These are phyloP conservation scores for Umimayanthus kanabou DNA, from an alignment of 92 coral and sea anemone species.

Conservation along the genomic window DNA sequence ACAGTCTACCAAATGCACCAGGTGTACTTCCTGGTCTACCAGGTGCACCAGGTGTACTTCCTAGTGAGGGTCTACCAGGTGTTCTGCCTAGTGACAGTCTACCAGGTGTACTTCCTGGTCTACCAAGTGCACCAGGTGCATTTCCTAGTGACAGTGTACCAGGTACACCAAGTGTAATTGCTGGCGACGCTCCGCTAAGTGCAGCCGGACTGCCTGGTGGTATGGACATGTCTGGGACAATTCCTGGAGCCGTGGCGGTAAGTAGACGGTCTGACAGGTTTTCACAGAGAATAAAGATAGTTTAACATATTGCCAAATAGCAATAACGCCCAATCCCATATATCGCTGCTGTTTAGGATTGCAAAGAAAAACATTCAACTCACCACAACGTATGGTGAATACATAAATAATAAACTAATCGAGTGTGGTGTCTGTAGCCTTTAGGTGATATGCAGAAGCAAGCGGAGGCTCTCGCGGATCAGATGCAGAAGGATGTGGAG, in stretches of 20 bases:
- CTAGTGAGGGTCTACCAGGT: neutral
- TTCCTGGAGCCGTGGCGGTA: slow-evolving; percentile 7
- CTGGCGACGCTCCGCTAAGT: neutral
- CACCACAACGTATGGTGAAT: neutral
- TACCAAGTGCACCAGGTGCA: neutral
- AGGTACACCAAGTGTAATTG: neutral
- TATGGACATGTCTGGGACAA: neutral
- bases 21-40: neutral
- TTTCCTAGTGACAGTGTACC: neutral
- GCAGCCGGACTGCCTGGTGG: neutral
- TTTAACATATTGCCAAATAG: too few relatives aligned
- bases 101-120: neutral
- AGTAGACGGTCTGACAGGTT: neutral
- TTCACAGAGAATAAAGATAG: neutral
- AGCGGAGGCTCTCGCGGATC: slow-evolving; percentile 70
- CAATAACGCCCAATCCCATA: too few relatives aligned
- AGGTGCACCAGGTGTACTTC: neutral
- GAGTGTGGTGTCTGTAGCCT: slow-evolving; percentile 41
- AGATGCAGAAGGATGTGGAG: slow-evolving; percentile 76
- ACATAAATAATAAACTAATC: neutral
- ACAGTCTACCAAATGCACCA: neutral
- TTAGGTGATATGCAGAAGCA: slow-evolving; percentile 65
- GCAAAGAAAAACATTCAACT: neutral
- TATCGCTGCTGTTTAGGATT: neutral
- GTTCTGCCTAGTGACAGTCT: neutral